Evolutionary conservation across 35 echinoderm and acorn worm species (phyloP), one percentile per base, ranked within the genome.

Genomic region (Eucidaris tribuloides): DNA sequence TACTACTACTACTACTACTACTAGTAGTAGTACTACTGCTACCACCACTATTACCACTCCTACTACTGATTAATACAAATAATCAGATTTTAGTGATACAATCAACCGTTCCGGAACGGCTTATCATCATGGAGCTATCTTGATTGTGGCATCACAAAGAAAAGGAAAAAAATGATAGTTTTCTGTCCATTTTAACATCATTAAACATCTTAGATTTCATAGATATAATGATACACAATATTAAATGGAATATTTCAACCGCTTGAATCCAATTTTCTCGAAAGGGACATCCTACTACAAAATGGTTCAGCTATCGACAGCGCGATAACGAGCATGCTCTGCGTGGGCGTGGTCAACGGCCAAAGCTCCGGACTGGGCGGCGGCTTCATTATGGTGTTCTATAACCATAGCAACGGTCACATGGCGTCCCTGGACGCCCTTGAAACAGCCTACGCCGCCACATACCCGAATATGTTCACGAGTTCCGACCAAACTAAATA

Each of bases 291-390:
- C 68, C 66, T 93, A 20, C 34, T 29, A 15, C 23, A 24, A 2
- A 74, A 74, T 54, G 91, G 91, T 19, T 88, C 91, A 1, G 91
- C 91, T 3, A 85, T 93, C 0, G 91, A 93, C 62, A 49, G 85
- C 37, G 84, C 91, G 3, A 88, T 93, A 2, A 87, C 91, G 11
- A 59, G 85, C 20, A 37, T 42, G 52, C 37, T 93, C 0, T 93
- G 91, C 54, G 33, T 93, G 4, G 91, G 91, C 15, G 79, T 93
- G 7, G 72, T 87, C 2, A 81, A 87, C 44, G 58, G 76, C 3
- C 65, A 93, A 30, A 83, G 84, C 31, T 88, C 84, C 37, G 91
- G 91, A 0, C 57, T 93, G 29, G 79, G 91, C 22, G 91, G 91
- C 7, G 91, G 91, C 0, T 83, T 88, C 58, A 56, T 83, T 35